phyloP scores from a whole-genome alignment of 2,888 invertebrate genomes.

The Papilio demoleus region DNA sequence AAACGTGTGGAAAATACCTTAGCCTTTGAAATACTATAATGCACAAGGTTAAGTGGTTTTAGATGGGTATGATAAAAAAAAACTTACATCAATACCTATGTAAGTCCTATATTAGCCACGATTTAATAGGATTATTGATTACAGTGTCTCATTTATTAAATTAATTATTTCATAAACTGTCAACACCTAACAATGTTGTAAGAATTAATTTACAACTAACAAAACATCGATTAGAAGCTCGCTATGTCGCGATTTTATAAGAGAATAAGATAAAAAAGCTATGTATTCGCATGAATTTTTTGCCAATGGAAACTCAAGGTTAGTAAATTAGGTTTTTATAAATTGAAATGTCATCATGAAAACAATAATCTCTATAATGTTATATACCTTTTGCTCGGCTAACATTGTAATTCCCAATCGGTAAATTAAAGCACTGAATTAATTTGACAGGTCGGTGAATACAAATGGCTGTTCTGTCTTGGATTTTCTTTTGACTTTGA shows the following conservation, averaged over 20 bases:
- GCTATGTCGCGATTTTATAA: not conserved
- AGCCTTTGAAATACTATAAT: constrained; percentile 25
- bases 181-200: not conserved
- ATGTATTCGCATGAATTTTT: not conserved
- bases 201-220: not conserved
- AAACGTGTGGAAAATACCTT: constrained; percentile 29
- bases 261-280: not conserved
- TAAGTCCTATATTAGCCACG: not conserved
- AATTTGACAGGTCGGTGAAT: constrained; percentile 60
- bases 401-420: constrained; percentile 53
- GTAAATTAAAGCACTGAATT: constrained; percentile 65
- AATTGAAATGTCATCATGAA: constrained; percentile 61
- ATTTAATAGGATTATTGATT: not conserved
- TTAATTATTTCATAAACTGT: not conserved
- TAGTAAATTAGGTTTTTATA: not conserved
- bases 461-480: constrained; percentile 45
- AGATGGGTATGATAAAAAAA: not conserved
- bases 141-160: not conserved
- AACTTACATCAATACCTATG: not conserved
- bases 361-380: constrained; percentile 65
- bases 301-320: not conserved
- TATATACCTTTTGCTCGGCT: constrained; percentile 52
- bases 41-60: constrained; percentile 42
- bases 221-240: not conserved
- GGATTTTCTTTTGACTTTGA: constrained; percentile 28